These are phyloP conservation scores for Aeoliscus strigatus DNA, from an alignment of 2,797 vertebrate genomes.

Conservation along the genomic window DNA sequence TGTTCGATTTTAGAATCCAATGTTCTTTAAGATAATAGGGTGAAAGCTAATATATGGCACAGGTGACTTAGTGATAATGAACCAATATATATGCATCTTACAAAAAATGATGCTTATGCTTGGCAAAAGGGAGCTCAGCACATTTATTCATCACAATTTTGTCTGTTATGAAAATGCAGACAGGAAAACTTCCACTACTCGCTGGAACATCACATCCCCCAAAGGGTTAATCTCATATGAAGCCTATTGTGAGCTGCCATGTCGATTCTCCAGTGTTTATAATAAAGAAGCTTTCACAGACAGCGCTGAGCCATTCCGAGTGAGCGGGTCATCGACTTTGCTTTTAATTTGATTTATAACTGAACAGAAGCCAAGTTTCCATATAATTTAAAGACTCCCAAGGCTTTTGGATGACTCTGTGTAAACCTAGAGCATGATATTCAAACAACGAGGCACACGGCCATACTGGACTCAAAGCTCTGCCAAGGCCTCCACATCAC, in stretches of 20 bases:
- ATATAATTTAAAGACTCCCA: constrained; percentile 42
- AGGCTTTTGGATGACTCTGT: constrained; percentile 45
- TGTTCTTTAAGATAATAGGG: constrained; percentile 68
- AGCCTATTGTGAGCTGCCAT: constrained; percentile 12
- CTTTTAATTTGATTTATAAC: constrained; percentile 57
- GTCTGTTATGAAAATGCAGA: constrained; percentile 49
- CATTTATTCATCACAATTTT: constrained; percentile 49
- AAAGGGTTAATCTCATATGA: constrained; percentile 12
- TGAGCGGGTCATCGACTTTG: constrained; percentile 44
- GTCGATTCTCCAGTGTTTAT: constrained; percentile 21
- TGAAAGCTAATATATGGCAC: constrained; percentile 57
- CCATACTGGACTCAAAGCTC: constrained; percentile 50
- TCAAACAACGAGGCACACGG: constrained; percentile 57
- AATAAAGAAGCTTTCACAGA: constrained; percentile 39
- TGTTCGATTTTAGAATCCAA: constrained; percentile 63
- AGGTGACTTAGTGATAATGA: constrained; percentile 74
- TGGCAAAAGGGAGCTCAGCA: constrained; percentile 37
- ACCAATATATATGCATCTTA: constrained; percentile 78
- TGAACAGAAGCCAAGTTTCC: constrained; percentile 50
- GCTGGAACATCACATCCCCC: constrained; percentile 41
- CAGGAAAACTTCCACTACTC: constrained; percentile 10
- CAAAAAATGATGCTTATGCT: constrained; percentile 53
- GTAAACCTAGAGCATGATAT: constrained; percentile 60
- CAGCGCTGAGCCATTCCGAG: constrained; percentile 22
- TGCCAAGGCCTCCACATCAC: constrained; percentile 50